Evolutionary conservation across 2,113 vertebrate species (phyloP).

Genomic region (Bambusicola thoracicus): DNA sequence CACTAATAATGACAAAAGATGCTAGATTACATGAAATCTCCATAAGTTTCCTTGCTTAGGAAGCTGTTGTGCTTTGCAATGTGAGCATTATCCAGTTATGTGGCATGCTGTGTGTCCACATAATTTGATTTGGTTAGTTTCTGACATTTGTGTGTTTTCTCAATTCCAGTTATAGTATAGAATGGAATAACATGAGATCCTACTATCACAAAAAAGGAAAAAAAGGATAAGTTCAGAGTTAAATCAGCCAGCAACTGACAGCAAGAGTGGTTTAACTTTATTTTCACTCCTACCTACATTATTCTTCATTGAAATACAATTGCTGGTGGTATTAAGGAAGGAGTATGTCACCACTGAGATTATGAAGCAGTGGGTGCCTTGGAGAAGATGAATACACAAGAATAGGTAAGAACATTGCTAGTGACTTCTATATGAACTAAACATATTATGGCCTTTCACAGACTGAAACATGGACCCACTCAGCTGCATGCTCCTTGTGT

Average conservation of each 20-base stretch:
- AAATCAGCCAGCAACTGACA: background rate
- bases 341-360: background rate
- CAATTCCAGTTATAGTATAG: background rate
- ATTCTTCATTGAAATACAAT: background rate
- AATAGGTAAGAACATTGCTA: background rate
- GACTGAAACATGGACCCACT: background rate
- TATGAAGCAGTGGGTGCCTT: background rate
- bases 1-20: background rate
- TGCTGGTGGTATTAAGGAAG: background rate
- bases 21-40: background rate
- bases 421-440: background rate
- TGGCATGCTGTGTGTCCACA: background rate
- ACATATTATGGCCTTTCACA: background rate
- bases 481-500: background rate
- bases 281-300: background rate
- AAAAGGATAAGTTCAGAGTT: background rate
- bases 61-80: background rate
- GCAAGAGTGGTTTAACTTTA: background rate
- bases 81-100: background rate
- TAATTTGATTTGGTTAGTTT: background rate
- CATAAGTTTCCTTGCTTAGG: background rate
- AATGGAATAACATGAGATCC: no score
- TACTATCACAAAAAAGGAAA: background rate
- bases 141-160: background rate
- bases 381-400: background rate